phyloP scores from a whole-genome alignment of 2,113 vertebrate species.

The Poicephalus gulielmi region DNA sequence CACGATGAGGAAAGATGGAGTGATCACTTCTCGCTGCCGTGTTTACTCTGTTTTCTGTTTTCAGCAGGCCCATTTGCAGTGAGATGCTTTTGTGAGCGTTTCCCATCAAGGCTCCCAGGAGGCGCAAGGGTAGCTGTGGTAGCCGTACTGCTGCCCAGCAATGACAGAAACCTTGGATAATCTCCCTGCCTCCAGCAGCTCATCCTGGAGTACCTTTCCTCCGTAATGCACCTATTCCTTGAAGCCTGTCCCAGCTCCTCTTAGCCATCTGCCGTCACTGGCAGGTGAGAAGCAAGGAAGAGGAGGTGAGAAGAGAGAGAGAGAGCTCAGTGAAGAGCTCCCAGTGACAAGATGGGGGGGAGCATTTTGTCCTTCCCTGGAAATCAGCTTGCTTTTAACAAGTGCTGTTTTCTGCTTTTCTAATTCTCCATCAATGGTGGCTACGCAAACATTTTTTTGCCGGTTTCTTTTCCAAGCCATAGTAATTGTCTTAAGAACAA shows the following conservation, averaged over 20 bases:
- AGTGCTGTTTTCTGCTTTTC: not conserved
- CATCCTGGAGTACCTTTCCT: not conserved
- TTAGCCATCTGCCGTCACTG: not conserved
- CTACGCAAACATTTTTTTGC: not conserved
- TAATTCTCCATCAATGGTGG: not conserved
- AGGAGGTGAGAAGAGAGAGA: not conserved
- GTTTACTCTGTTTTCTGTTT: slow-evolving; percentile 5
- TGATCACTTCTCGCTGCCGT: not conserved
- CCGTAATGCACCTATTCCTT: accelerated
- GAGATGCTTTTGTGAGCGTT: not conserved
- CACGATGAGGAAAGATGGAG: not conserved
- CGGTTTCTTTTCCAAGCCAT: not conserved
- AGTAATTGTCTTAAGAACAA: not conserved
- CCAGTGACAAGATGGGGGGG: accelerated
- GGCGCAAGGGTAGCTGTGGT: accelerated
- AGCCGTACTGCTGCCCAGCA: not conserved
- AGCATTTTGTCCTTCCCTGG: not conserved
- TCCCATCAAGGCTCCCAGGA: not conserved
- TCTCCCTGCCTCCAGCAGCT: not conserved
- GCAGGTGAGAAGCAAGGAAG: not conserved
- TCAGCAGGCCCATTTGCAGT: not conserved
- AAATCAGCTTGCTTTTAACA: not conserved
- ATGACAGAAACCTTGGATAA: not conserved
- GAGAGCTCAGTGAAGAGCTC: not conserved
- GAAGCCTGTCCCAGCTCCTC: not conserved